Evolutionary conservation across 2,797 vertebrate genomes (phyloP).

Genomic region (Acridotheres tristis): DNA sequence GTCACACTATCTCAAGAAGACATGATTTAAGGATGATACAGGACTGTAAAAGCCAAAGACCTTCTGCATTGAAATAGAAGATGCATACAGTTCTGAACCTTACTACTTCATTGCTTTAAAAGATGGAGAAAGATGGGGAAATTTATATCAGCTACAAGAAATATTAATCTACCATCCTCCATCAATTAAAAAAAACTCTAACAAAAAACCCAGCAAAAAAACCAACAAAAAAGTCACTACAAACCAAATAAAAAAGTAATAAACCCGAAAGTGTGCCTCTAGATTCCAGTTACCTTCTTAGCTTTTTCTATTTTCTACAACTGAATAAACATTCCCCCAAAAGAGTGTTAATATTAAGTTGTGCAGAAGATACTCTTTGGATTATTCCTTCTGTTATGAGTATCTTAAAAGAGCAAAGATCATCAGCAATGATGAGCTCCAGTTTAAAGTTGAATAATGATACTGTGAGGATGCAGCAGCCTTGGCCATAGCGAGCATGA

Average conservation of each 20-base stretch:
- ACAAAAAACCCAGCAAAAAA: background rate
- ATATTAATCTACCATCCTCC: background rate
- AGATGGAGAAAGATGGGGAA: background rate
- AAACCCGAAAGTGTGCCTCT: background rate
- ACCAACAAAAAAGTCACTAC: background rate
- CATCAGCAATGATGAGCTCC: background rate
- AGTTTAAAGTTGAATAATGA: background rate
- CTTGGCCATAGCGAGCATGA: background rate
- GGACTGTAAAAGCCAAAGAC: background rate
- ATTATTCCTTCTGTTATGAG: background rate
- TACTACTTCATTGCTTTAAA: background rate
- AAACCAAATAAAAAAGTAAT: background rate
- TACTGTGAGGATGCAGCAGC: background rate
- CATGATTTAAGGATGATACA: background rate
- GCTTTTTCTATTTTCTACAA: background rate
- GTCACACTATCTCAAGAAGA: background rate
- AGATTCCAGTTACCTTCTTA: background rate
- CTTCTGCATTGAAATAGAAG: background rate
- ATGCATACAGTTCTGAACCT: background rate
- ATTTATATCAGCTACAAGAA: background rate
- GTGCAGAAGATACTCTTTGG: background rate
- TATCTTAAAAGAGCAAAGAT: background rate
- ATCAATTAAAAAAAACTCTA: background rate
- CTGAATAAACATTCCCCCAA: background rate
- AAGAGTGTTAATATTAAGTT: background rate